phyloP scores from a whole-genome alignment of 2,113 vertebrate genomes.

The Thryonomys swinderianus region DNA sequence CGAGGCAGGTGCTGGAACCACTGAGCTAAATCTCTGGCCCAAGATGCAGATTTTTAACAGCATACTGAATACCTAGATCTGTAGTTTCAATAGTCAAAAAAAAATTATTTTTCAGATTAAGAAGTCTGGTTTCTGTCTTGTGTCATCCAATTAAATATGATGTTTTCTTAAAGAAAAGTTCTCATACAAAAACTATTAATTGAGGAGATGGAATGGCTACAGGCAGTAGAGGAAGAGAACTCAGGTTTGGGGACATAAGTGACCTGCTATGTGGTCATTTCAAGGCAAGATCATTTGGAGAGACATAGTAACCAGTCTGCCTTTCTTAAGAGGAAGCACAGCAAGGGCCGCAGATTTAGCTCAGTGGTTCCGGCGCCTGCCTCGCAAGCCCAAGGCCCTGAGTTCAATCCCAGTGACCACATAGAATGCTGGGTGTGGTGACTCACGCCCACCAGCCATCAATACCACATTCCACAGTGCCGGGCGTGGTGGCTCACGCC shows the following conservation, averaged over 20 bases:
- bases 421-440: no score
- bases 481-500: no score
- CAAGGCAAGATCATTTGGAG: neutral
- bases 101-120: neutral
- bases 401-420: no score
- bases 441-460: no score
- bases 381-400: no score
- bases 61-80: neutral
- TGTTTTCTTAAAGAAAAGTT: neutral
- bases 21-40: no score
- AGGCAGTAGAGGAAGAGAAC: neutral
- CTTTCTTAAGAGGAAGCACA: neutral
- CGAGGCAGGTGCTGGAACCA: no score
- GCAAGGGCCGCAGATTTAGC: no score
- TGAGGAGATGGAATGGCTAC: neutral
- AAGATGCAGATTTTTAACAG: neutral
- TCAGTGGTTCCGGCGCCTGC: no score
- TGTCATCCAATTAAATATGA: neutral
- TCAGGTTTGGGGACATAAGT: neutral
- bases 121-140: neutral
- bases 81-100: neutral
- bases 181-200: neutral
- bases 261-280: neutral
- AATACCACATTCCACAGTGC: no score
- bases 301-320: fast-evolving